Evolutionary conservation across 2,797 vertebrate species (phyloP), one percentile per base, ranked within the genome.

Genomic region (Malacoctenus gilli): DNA sequence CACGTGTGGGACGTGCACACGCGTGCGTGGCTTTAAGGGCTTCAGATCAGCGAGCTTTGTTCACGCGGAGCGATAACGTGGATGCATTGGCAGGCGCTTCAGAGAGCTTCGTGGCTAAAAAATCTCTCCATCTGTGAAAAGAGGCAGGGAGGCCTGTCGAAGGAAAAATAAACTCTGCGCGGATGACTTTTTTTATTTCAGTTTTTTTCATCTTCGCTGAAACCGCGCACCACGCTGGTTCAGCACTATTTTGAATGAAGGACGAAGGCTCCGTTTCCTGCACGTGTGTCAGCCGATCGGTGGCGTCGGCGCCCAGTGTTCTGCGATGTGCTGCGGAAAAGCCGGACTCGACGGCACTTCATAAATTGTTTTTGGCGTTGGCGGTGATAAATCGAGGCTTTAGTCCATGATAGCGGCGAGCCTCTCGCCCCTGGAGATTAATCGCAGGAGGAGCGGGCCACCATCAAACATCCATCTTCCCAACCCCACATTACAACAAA

Each of bases 381-480:
- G 50, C 20, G 1, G 23, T 85, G 81, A 89, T 85, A 65, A 75
- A 89, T 87, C 60, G 50, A 23, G 73, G 54, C 66, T 81, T 64
- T 54, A 60, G 63, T 77, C 71, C 52, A 51, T 74, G 69, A 77
- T 72, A 68, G 74, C 76, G 62, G 52, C 68, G 75, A 66, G 72
- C 62, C 56, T 58, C 48, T 58, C 75, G 77, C 54, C 70, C 50
- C 41, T 15, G 34, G 73, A 85, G 84, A 89, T 83, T 69, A 79
- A 89, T 86, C 40, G 50, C 52, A 78, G 72, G 55, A 62, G 53
- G 42, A 75, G 51, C 30, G 12, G 15, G n/a, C 28, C 42, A 30
- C 4, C 57, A 49, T 72, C 55, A 61, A 71, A 51, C 65, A 84
- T 87, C 57, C 62, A 75, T 88, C 85, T 74, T 83, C 42, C n/a